Base-by-base conservation (phyloP, 2,797 vertebrate species). In the Eremophila alpestris region DNA sequence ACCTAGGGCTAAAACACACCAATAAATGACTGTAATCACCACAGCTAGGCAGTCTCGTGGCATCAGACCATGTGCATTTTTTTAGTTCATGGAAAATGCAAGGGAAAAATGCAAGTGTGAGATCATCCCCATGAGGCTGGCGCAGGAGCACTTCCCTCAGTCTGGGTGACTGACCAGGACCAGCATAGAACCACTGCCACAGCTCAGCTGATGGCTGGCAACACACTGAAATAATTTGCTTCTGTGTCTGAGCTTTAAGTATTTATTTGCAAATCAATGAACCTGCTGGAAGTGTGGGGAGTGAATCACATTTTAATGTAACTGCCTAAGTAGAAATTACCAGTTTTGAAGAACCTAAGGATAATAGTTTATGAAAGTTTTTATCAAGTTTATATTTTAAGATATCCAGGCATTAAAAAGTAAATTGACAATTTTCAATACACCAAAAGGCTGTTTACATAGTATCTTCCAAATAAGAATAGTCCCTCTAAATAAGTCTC, bases 1-100 rank as follows among this genome's bases (percentile, higher is more conserved):
- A 94, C 49, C n/a, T 68, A 67, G 58, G 65, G 79, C 82, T 94
- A 68, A 88, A 94, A 58, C 75, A 91, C 93, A 85, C 46, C 89
- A 87, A 83, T 58, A 91, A 92, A 87, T 60, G 36, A 68, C 84
- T 75, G 54, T 13, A 94, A 75, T 86, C 60, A 85, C 73, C 94
- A 75, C 82, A 85, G 46, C 84, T 80, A 71, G 92, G 87, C 84
- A 83, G 82, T 52, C 75, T 67, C 29, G 16, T 13, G n/a, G 81
- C 63, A 67, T 60, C 41, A 43, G 56, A 74, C 45, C 63, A 19
- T 5, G 38, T 46, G 77, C 36, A n/a, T 22, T 81, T 67, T 51
- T 81, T 52, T 7, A 67, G 41, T 70, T 74, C 54, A 14, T 10
- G 68, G 87, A 89, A 93, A 89, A 93, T 6, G 29, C 51, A 43